Evolutionary conservation across 2,888 invertebrate genomes (phyloP), one percentile per base, ranked within the genome.

Genomic region (Leptarthrus brevirostris): DNA sequence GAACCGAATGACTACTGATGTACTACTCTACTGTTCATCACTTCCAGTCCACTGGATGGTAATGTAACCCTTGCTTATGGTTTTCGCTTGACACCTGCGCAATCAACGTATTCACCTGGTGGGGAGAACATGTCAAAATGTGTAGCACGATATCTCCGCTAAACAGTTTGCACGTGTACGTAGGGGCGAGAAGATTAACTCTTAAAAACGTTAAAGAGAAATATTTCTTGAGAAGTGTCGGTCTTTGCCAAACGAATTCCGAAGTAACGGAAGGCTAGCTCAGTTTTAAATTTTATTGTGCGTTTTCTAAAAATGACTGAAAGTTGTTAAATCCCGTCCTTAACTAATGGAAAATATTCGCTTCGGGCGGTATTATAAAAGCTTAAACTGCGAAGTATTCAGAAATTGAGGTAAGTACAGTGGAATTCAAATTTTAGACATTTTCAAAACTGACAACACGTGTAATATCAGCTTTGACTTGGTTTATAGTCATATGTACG

Each of bases 141-240:
- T 30, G 54, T 36, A 75, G 44, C 72, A 64, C 12, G n/a, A 6
- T 47, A 72, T 54, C 44, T 66, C 69, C 54, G 16, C 36, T 49
- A 49, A 73, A 72, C 75, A 75, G 75, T 75, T 69, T 69, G 54
- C 75, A 75, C 75, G 75, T 75, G 75, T 44, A 75, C 69, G 69
- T 34, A 69, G 34, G 30, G 34, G 40, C 52, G 52, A 69, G 52
- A 69, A 18, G 8, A 30, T 8, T 2, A 18, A 69, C 69, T 69
- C 52, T 69, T 52, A 49, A 26, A n/a, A 14, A 8, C 8, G 0
- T 8, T 1, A 47, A 69, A 52, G 52, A 52, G 36, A 69, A 34
- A 20, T 52, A 18, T 52, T 14, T n/a, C 18, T 12, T 34, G 69
- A 69, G 40, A 52, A 14, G 14, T 66, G 26, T 47, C 44, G 26